Conservation (phyloP, 2,113 vertebrate species). For the Arothron firmamentum region DNA sequence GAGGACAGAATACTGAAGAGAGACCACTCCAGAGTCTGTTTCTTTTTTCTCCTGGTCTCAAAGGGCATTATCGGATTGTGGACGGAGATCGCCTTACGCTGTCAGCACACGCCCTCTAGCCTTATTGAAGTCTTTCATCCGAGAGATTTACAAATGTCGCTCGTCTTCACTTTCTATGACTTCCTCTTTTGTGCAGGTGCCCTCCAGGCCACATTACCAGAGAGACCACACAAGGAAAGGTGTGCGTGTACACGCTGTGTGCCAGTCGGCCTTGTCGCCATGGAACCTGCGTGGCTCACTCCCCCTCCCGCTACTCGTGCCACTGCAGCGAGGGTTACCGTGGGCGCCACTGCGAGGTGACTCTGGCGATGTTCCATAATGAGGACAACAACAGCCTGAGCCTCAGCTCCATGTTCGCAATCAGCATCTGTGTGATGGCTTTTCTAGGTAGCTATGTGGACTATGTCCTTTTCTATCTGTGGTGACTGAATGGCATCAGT, state of each 20-base stretch:
- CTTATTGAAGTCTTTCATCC: constrained; percentile 33
- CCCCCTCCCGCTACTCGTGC: constrained; percentile 77
- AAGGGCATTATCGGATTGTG: background rate
- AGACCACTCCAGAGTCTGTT: constrained; percentile 24
- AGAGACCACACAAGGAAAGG: constrained; percentile 75
- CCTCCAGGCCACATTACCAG: constrained; percentile 79
- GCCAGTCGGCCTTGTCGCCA: constrained; percentile 80
- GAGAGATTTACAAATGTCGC: constrained; percentile 27
- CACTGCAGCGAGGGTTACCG: constrained; percentile 80
- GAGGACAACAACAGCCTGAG: constrained; percentile 77
- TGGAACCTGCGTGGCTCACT: constrained; percentile 82
- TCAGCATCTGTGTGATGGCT: constrained; percentile 85
- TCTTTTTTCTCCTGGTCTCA: constrained; percentile 19
- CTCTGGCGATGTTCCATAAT: constrained; percentile 76
- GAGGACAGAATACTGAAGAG: constrained; percentile 29
- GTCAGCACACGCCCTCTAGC: constrained; percentile 32
- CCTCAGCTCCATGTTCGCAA: constrained; percentile 86
- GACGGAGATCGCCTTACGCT: background rate
- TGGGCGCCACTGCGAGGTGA: constrained; percentile 80
- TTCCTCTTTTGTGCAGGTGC: constrained; percentile 71
- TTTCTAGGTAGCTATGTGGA: constrained; percentile 86
- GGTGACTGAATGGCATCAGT: constrained; percentile 35
- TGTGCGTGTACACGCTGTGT: constrained; percentile 81
- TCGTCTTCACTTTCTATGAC: constrained; percentile 13
- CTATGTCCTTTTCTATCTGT: constrained; percentile 75